A percentile compares a stretch with the other conserved stretches of the same genome.
Evolutionary conservation across 2,797 vertebrate genomes (phyloP).

Genomic region (Spea hammondii): DNA sequence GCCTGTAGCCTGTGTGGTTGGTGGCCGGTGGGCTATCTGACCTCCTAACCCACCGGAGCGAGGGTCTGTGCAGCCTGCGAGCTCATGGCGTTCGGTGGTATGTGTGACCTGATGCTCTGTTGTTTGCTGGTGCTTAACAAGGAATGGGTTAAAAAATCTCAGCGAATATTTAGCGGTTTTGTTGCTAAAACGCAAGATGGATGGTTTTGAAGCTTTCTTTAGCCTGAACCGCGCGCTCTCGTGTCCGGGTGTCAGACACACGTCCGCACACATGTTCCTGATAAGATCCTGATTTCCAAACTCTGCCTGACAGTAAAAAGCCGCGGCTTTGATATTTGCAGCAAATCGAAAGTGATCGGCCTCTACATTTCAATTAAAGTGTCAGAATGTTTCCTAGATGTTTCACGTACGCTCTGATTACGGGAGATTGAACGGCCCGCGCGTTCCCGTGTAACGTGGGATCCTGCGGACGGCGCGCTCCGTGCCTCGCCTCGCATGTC

Average conservation of each 20-base stretch:
- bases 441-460: too few species aligned
- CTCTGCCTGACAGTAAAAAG: constrained; percentile 72
- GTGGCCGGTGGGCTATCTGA: too few species aligned
- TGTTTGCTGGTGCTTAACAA: background rate
- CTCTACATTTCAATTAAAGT: constrained; percentile 86
- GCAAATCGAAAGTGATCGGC: constrained; percentile 75
- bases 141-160: background rate
- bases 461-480: too few species aligned
- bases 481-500: too few species aligned
- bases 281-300: constrained; percentile 77
- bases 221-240: constrained; percentile 48
- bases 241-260: constrained; percentile 69
- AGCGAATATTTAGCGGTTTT: too few species aligned
- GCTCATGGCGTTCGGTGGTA: background rate
- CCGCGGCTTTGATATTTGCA: constrained; percentile 78
- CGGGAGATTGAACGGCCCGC: constrained; percentile 34
- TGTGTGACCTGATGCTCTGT: background rate
- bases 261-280: constrained; percentile 84
- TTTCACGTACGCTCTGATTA: constrained; percentile 57
- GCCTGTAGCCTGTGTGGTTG: too few species aligned
- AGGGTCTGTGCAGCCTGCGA: too few species aligned
- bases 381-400: constrained; percentile 70
- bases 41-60: too few species aligned
- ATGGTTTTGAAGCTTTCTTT: too few species aligned
- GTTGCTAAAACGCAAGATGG: too few species aligned